Percentiles rank a stretch among this genome's conserved stretches.
Evolutionary conservation across 1,140 invertebrate genomes (phyloP).

Genomic region (Hesperophylax magnus): DNA sequence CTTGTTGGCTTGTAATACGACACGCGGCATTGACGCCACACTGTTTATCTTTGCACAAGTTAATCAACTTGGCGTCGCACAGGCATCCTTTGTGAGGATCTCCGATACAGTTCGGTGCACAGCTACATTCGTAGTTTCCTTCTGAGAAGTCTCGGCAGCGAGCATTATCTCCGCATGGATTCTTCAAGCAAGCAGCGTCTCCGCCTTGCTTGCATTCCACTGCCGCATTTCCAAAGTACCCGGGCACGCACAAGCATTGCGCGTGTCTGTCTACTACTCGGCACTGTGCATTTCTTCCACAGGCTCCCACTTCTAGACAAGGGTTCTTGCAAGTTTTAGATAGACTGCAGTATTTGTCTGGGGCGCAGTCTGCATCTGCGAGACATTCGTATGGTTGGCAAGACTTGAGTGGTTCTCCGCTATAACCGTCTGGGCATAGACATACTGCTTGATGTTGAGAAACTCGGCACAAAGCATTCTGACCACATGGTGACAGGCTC

Average conservation of each 20-base stretch:
- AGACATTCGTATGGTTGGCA: constrained; percentile 85
- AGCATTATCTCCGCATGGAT: constrained; percentile 88
- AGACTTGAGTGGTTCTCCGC: constrained; percentile 82
- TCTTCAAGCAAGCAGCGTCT: constrained; percentile 79
- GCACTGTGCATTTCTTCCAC: constrained; percentile 90
- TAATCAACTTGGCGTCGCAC: constrained; percentile 75
- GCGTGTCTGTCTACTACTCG: constrained; percentile 81
- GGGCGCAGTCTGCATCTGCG: constrained; percentile 82
- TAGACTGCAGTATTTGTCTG: constrained; percentile 81
- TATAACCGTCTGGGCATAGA: constrained; percentile 86
- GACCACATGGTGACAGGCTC: constrained; percentile 74
- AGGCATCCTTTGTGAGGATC: constrained; percentile 85
- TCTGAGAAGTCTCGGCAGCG: constrained; percentile 82
- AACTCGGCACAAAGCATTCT: constrained; percentile 82
- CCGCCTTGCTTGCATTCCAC: constrained; percentile 80
- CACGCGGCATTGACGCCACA: constrained; percentile 90
- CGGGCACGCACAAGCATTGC: constrained; percentile 88
- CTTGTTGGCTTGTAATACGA: constrained; percentile 75
- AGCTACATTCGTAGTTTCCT: constrained; percentile 83
- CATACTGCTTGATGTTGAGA: constrained; percentile 86
- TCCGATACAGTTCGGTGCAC: constrained; percentile 83
- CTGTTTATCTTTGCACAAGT: constrained; percentile 78
- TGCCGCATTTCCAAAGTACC: constrained; percentile 86
- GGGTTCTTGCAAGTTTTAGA: constrained; percentile 87
- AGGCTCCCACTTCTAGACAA: constrained; percentile 81